Conservation (phyloP, 2,797 vertebrate genomes). For the Serranus cabrilla region DNA sequence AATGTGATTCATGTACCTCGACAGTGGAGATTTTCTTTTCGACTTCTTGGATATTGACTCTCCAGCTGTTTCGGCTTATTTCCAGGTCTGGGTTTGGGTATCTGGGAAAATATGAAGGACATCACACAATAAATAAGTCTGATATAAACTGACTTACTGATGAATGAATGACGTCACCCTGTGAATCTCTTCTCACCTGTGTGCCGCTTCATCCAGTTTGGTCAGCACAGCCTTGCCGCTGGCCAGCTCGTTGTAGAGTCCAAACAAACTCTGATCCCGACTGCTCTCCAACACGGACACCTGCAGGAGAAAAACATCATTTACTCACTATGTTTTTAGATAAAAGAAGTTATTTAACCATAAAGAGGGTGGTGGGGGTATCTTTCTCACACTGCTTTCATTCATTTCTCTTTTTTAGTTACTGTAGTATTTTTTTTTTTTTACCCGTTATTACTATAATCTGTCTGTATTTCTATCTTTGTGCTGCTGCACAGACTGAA, state of each 20-base stretch:
- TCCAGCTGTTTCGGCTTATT: conserved; percentile 39
- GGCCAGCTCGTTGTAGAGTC: conserved; percentile 69
- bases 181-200: conserved; percentile 78
- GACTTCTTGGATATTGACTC: conserved; percentile 62
- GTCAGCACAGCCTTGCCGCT: conserved; percentile 79
- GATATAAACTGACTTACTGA: not conserved
- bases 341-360: too few relatives aligned
- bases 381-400: too few relatives aligned
- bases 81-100: conserved; percentile 54
- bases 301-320: conserved; percentile 71
- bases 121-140: not conserved
- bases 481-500: too few relatives aligned
- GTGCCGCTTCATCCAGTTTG: conserved; percentile 74
- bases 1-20: conserved; percentile 64
- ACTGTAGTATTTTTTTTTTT: too few relatives aligned
- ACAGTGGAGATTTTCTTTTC: conserved; percentile 71
- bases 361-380: too few relatives aligned
- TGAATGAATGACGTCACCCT: not conserved
- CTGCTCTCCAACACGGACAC: conserved; percentile 84
- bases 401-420: too few relatives aligned
- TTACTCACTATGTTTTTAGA: not conserved
- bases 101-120: conserved; percentile 54
- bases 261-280: conserved; percentile 72
- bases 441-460: too few relatives aligned
- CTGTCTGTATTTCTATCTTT: too few relatives aligned